Base-by-base conservation (phyloP, 2,888 invertebrate genomes). In the Hirtodrosophila cameraria region DNA sequence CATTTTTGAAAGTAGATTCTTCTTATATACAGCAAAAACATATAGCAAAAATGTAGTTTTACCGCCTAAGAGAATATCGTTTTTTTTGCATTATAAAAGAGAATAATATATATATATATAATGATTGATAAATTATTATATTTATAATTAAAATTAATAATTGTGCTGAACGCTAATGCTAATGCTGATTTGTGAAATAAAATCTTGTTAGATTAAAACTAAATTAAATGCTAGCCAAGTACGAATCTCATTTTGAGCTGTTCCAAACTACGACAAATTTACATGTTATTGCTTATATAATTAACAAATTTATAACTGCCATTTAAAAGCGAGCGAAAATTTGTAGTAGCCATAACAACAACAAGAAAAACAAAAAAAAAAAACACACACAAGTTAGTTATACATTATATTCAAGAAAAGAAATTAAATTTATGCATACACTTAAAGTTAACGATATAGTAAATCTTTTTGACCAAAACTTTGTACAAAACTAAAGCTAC, bases 171-270 rank as follows among this genome's bases (percentile, higher is more conserved):
- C 28, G 39, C 53, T 52, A 35, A 63, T 15, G 31, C 48, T 64
- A 50, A 43, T 36, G 52, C 70, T 23, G 57, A 53, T 61, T 61
- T 52, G 36, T 52, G 33, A 42, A 52, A 41, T 36, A 20, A 53
- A 53, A 57, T 62, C 28, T 38, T n/a, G n/a, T 41, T 18, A 36
- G 49, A 57, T 62, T 46, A 45, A 33, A 53, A 55, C 33, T 13
- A 39, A 25, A 42, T 33, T 53, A 49, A 50, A 39, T 30, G 50
- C 52, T 62, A 76, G 64, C 61, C 52, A 68, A 65, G 54, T 65
- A 58, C 43, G 83, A 83, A 86, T 82, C 83, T 83, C 67, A 70
- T 65, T 64, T 60, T 55, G 49, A 41, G 50, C 62, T 69, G 69
- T 69, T 64, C 54, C 49, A 59, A 72, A 66, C 28, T 31, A 53